Base-by-base conservation (phyloP, 2,113 vertebrate genomes). In the Rhinogobius similis region DNA sequence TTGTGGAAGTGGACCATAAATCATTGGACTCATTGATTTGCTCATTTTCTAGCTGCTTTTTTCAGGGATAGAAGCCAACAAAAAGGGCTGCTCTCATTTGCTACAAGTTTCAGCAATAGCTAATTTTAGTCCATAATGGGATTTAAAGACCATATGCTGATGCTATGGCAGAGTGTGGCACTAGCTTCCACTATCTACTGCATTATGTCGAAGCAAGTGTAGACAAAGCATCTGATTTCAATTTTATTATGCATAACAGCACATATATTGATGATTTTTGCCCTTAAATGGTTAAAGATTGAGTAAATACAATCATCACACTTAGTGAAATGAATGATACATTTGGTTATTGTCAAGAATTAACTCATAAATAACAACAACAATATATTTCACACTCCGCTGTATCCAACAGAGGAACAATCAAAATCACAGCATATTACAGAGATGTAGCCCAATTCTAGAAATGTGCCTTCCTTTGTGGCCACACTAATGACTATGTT, bases 1-100 rank as follows among this genome's bases (percentile, higher is more conserved):
- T 79, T 67, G 39, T 73, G 23, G 55, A 62, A 84, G 64, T 53
- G 48, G 62, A 65, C 39, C 43, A 84, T 44, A 43, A 73, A 79
- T 74, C 24, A 65, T n/a, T 9, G 38, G 55, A 73, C 21, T n/a
- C 36, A 61, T 46, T 27, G 11, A 26, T 21, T 39, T 18, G 38
- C 36, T 66, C 27, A 26, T 65, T 20, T 62, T 55, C 14, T 29
- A 9, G 55, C 44, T 50, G 41, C 32, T 21, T 56, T 62, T 36
- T 70, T 18, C 61, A 39, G 16, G 13, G 4, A 9, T 18, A 27
- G 48, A 39, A 71, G 41, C 24, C 18, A 53, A 21, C 4, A 43
- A 39, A 62, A 23, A 14, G 5, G n/a, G 21, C n/a, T 43, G 2
- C 24, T 43, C 20, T 23, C 14, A 61, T n/a, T 18, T 21, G 38